Evolutionary conservation across 2,797 vertebrate genomes (phyloP).

Genomic region (Chromis chromis): DNA sequence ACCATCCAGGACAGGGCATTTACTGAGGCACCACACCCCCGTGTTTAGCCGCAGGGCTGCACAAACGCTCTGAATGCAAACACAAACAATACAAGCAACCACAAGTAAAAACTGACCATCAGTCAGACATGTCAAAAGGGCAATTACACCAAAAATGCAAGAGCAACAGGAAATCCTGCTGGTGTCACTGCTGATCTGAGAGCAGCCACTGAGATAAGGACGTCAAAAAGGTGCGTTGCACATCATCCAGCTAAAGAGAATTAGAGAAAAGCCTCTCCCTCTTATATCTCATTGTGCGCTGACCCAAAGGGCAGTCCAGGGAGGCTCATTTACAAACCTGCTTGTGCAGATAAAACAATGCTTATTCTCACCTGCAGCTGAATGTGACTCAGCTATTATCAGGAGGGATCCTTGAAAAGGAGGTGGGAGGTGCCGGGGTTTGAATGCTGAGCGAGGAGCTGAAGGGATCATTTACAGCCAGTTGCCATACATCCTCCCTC

Average conservation of each 20-base stretch:
- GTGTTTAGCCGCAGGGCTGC: conserved; percentile 27
- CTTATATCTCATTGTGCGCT: conserved; percentile 51
- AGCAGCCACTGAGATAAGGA: conserved; percentile 63
- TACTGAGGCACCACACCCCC: conserved; percentile 38
- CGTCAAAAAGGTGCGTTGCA: conserved; percentile 51
- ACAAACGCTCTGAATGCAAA: conserved; percentile 49
- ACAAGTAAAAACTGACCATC: conserved; percentile 36
- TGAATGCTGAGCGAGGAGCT: conserved; percentile 65
- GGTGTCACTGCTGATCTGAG: conserved; percentile 53
- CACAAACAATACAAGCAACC: conserved; percentile 26
- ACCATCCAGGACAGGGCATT: conserved; percentile 39
- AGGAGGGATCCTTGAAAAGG: conserved; percentile 64
- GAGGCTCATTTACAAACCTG: conserved; percentile 70
- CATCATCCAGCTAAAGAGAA: conserved; percentile 58
- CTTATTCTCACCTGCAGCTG: conserved; percentile 75
- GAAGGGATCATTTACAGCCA: conserved; percentile 76
- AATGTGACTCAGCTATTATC: conserved; percentile 80
- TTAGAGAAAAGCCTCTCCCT: conserved; percentile 47
- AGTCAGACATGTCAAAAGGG: conserved; percentile 38
- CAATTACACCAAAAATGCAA: conserved; percentile 52
- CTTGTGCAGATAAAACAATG: conserved; percentile 75
- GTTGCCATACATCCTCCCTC: conserved; percentile 73
- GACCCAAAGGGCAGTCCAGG: conserved; percentile 55
- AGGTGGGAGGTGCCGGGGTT: conserved; percentile 51
- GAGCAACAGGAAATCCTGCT: conserved; percentile 57